Percentiles rank a stretch among this genome's conserved stretches.
These are phyloP conservation scores for Cochlearius cochlearius DNA, from an alignment of 2,113 vertebrate species.

Conservation along the genomic window DNA sequence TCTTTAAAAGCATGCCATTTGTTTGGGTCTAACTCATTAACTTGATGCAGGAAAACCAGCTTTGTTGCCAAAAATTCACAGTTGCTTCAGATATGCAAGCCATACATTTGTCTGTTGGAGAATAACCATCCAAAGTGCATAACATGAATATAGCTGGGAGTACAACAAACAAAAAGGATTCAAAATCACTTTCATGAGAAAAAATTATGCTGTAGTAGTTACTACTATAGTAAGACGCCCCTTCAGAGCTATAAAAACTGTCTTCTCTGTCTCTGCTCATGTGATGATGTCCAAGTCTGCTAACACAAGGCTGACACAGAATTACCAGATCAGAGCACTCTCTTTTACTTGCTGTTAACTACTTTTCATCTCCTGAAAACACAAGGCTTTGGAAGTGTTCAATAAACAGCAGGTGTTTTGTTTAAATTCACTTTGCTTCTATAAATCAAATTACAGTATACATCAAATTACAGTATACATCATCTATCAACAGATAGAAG, in stretches of 20 bases:
- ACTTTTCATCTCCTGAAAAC: neutral
- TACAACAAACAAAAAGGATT: neutral
- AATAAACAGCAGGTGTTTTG: neutral
- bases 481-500: neutral
- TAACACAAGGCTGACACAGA: neutral
- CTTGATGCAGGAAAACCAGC: neutral
- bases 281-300: neutral
- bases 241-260: neutral
- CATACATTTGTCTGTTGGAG: neutral
- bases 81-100: neutral
- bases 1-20: neutral
- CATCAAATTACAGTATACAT: rapidly evolving
- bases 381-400: neutral
- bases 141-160: neutral
- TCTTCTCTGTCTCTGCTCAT: neutral
- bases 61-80: neutral
- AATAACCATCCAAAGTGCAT: neutral
- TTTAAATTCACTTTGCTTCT: neutral
- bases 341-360: neutral
- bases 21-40: neutral
- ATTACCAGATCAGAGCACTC: neutral
- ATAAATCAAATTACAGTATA: neutral
- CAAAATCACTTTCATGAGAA: neutral
- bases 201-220: neutral
- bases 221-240: neutral